phyloP scores from a whole-genome alignment of 2,113 vertebrate genomes.

The Phrynosoma platyrhinos region DNA sequence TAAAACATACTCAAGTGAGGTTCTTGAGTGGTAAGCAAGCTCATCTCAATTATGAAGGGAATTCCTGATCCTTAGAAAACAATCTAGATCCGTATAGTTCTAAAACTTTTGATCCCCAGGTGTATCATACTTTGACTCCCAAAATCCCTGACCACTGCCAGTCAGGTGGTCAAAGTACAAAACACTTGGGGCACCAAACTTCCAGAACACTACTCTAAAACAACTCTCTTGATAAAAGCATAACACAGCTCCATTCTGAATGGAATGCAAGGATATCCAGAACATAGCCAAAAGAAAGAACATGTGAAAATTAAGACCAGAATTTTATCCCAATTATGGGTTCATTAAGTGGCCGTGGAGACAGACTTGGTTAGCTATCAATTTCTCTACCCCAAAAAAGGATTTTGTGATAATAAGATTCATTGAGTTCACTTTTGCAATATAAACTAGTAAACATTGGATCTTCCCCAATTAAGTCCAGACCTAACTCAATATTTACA shows the following conservation, averaged over 20 bases:
- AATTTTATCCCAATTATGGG: neutral
- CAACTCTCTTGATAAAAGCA: neutral
- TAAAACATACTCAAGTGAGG: conserved; percentile 20
- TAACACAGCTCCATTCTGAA: neutral
- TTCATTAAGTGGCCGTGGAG: neutral
- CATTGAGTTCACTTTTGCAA: neutral
- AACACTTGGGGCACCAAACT: too few species aligned
- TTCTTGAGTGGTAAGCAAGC: neutral
- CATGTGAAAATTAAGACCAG: neutral
- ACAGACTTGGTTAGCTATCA: neutral
- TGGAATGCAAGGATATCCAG: neutral
- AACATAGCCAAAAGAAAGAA: neutral
- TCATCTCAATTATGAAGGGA: neutral
- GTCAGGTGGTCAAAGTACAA: neutral
- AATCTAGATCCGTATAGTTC: neutral
- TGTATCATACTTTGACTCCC: too few species aligned
- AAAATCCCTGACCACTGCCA: neutral
- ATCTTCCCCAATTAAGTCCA: neutral
- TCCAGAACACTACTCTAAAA: too few species aligned
- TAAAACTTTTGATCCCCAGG: neutral
- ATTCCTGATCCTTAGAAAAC: neutral
- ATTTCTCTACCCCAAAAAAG: neutral
- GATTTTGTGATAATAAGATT: neutral
- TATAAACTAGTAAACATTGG: neutral
- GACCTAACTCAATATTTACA: neutral